A percentile compares a stretch with the other conserved stretches of the same genome.
Evolutionary conservation across 2,113 vertebrate genomes (phyloP).

Genomic region (Strix aluco): DNA sequence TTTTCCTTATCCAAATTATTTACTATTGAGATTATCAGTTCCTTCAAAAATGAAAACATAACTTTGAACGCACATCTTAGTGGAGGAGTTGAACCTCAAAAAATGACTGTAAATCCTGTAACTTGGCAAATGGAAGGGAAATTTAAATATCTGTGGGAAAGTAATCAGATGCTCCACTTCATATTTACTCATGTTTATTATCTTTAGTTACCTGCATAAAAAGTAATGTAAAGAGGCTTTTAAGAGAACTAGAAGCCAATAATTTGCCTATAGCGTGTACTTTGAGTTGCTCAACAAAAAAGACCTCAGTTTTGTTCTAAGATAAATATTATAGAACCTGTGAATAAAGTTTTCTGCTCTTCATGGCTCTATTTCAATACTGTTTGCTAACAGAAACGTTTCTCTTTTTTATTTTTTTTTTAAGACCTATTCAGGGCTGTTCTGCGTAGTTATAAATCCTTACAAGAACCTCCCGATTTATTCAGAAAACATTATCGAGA

Average conservation of each 20-base stretch:
- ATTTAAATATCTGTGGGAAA: background rate
- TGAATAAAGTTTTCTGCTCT: background rate
- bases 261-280: background rate
- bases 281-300: background rate
- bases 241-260: background rate
- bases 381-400: background rate
- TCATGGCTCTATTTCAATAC: background rate
- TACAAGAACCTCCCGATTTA: conserved; percentile 99
- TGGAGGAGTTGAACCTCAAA: background rate
- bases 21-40: background rate
- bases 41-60: background rate
- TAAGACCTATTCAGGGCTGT: conserved; percentile 97
- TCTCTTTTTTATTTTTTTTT: background rate
- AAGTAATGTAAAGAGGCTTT: background rate
- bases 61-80: background rate
- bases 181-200: background rate
- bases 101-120: background rate
- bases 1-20: background rate
- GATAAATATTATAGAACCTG: background rate
- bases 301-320: background rate
- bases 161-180: background rate
- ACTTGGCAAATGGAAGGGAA: background rate
- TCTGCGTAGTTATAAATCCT: conserved; percentile 98
- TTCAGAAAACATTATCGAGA: conserved; percentile 97
- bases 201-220: background rate